Evolutionary conservation across 1,140 invertebrate species (phyloP).

Genomic region (Caenorhabditis remanei): DNA sequence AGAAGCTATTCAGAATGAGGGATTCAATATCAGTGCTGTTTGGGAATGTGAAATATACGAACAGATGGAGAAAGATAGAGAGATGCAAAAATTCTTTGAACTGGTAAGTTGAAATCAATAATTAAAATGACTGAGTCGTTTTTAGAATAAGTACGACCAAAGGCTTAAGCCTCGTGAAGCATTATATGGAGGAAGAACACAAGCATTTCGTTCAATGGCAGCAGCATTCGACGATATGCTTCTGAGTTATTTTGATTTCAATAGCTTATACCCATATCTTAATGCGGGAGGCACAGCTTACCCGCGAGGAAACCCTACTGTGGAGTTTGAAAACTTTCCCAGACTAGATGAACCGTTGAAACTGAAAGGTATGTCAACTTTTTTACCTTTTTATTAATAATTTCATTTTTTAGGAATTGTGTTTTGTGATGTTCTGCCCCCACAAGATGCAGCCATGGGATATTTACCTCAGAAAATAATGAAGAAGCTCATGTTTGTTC

Average conservation of each 20-base stretch:
- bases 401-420: background rate
- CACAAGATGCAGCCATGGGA: background rate
- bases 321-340: background rate
- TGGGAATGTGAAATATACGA: background rate
- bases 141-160: background rate
- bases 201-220: background rate
- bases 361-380: background rate
- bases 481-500: background rate
- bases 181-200: background rate
- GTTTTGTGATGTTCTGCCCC: background rate
- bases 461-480: background rate
- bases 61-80: background rate
- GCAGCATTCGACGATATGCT: background rate
- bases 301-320: background rate
- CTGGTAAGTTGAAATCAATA: background rate
- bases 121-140: background rate
- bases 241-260: background rate
- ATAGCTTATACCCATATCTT: background rate
- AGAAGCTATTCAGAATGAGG: background rate
- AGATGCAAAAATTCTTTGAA: background rate
- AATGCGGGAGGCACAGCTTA: background rate
- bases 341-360: background rate
- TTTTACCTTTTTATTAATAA: no score
- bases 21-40: background rate
- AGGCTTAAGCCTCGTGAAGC: background rate